Evolutionary conservation across 1,140 invertebrate species (phyloP).

Genomic region (Caerostris extrusa): DNA sequence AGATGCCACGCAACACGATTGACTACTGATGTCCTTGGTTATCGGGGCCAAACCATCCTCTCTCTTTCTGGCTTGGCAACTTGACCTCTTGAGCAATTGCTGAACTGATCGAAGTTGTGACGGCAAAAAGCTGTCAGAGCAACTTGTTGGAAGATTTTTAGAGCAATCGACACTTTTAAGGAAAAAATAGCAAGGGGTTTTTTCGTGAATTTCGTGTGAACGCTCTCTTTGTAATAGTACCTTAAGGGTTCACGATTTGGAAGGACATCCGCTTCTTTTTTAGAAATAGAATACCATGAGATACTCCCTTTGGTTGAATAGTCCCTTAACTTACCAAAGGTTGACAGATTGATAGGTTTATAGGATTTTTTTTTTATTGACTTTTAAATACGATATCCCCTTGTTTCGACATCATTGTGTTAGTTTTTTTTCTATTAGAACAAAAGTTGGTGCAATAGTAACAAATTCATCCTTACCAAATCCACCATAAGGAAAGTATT

Average conservation of each 20-base stretch:
- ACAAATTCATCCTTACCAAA: too few relatives aligned
- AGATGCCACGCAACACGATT: not conserved
- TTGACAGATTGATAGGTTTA: not conserved
- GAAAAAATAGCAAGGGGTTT: not conserved
- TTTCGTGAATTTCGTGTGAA: not conserved
- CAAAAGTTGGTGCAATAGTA: too few relatives aligned
- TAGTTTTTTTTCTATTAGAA: too few relatives aligned
- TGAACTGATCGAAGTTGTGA: slow-evolving; percentile 19
- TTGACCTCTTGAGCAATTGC: slow-evolving; percentile 36
- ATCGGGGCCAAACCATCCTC: not conserved
- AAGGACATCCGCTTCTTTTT: not conserved
- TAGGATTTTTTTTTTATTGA: not conserved
- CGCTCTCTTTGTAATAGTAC: not conserved
- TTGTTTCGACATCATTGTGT: too few relatives aligned
- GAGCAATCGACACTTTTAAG: slow-evolving; percentile 16
- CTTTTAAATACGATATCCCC: too few relatives aligned
- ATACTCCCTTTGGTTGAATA: not conserved
- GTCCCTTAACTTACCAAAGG: not conserved
- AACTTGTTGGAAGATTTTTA: slow-evolving; percentile 14
- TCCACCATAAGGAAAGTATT: too few relatives aligned
- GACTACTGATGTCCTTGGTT: slow-evolving; percentile 2
- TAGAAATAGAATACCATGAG: not conserved
- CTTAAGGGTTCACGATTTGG: not conserved
- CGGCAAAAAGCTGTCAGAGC: slow-evolving; percentile 28
- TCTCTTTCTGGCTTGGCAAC: not conserved